Evolutionary conservation across 2,888 invertebrate genomes (phyloP).

Genomic region (Dolichopus griseipennis): DNA sequence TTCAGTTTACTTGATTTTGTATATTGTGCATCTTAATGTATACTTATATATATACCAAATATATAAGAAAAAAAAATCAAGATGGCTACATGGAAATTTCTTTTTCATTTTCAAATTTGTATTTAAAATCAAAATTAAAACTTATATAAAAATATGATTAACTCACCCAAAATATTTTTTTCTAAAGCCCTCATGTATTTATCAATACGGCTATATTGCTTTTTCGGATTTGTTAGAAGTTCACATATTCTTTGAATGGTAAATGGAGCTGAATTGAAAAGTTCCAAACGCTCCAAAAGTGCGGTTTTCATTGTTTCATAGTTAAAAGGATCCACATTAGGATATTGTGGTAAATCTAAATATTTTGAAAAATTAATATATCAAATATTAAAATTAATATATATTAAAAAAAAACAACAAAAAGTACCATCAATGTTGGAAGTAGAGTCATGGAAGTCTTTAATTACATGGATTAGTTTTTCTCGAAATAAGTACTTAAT

Average conservation of each 20-base stretch:
- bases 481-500: slow-evolving; percentile 81
- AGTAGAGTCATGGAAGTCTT: slow-evolving; percentile 75
- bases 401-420: no score
- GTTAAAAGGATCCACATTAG: slow-evolving; percentile 84
- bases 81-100: slow-evolving; percentile 17
- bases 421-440: slow-evolving; percentile 47
- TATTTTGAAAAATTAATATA: slow-evolving; percentile 11
- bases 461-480: slow-evolving; percentile 77
- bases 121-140: background rate
- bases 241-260: slow-evolving; percentile 95
- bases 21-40: slow-evolving; percentile 15
- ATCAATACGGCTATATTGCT: slow-evolving; percentile 91
- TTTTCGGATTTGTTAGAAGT: slow-evolving; percentile 78
- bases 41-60: slow-evolving; percentile 7
- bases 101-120: slow-evolving; percentile 8
- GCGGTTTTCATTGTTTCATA: slow-evolving; percentile 81
- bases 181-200: slow-evolving; percentile 96
- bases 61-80: slow-evolving; percentile 14
- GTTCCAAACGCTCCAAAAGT: slow-evolving; percentile 70
- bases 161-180: slow-evolving; percentile 68
- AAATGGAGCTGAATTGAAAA: slow-evolving; percentile 85
- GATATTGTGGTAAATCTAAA: slow-evolving; percentile 71
- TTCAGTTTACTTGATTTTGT: background rate
- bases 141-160: background rate
- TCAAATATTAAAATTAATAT: background rate